phyloP scores from a whole-genome alignment of 2,113 vertebrate genomes.

The Pterocles gutturalis region DNA sequence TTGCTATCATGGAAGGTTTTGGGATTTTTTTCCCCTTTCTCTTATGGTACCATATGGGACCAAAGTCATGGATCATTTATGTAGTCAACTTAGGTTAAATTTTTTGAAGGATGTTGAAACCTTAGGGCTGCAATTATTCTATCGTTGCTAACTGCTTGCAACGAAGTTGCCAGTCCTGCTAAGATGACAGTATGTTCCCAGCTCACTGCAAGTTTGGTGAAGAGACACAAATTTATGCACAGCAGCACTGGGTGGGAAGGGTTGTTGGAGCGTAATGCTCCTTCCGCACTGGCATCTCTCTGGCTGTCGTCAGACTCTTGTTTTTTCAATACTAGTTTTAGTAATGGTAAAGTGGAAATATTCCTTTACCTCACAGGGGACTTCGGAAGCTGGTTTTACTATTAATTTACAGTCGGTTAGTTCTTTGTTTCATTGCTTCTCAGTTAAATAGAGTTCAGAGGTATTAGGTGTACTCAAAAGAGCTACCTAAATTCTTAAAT shows the following conservation, averaged over 20 bases:
- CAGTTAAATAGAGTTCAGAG: not conserved
- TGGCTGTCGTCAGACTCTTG: not conserved
- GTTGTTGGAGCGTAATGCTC: not conserved
- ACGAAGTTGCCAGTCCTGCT: not conserved
- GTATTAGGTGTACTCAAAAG: not conserved
- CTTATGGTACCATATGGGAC: not conserved
- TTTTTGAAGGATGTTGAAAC: not conserved
- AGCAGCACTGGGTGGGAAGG: not conserved
- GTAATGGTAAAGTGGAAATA: not conserved
- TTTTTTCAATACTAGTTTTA: not conserved
- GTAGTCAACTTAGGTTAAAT: not conserved
- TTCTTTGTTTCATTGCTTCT: not conserved
- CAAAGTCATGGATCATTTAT: not conserved
- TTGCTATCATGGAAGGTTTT: not conserved
- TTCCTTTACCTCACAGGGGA: not conserved
- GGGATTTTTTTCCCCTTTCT: not conserved
- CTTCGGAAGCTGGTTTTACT: not conserved
- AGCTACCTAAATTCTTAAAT: not conserved
- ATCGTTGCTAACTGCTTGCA: not conserved
- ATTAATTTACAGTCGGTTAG: not conserved
- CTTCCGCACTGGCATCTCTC: not conserved
- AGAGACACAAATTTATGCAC: not conserved
- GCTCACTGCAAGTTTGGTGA: not conserved
- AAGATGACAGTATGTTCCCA: not conserved
- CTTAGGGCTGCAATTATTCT: not conserved